Percentiles rank a stretch among this genome's conserved stretches.
phyloP scores from a whole-genome alignment of 1,140 invertebrate species.

The Anoplolepis gracilipes region DNA sequence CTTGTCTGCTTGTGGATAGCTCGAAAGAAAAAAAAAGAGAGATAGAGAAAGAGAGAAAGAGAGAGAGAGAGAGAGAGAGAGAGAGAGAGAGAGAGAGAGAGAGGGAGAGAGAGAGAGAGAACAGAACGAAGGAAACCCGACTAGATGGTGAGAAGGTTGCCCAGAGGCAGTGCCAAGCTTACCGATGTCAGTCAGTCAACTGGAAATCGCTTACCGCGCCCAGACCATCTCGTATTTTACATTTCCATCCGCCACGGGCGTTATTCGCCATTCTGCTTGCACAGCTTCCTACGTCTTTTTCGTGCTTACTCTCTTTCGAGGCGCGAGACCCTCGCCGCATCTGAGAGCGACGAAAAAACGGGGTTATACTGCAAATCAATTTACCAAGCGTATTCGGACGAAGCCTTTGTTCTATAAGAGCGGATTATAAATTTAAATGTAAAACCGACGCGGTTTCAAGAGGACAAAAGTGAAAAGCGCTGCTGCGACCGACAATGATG shows the following conservation, averaged over 20 bases:
- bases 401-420: conserved; percentile 22
- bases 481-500: conserved; percentile 8
- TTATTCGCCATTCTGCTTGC: conserved; percentile 40
- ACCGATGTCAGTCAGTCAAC: conserved; percentile 80
- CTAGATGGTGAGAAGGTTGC: conserved; percentile 63
- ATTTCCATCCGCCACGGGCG: conserved; percentile 58
- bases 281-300: conserved; percentile 41
- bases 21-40: too few species aligned
- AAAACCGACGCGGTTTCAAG: conserved; percentile 60
- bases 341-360: conserved; percentile 23
- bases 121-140: conserved; percentile 47
- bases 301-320: background rate
- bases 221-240: conserved; percentile 77
- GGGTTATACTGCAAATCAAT: conserved; percentile 79
- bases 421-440: conserved; percentile 82
- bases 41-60: background rate
- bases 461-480: conserved; percentile 26
- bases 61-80: background rate
- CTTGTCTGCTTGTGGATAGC: conserved; percentile 29
- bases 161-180: conserved; percentile 66
- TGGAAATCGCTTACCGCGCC: conserved; percentile 81
- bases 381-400: conserved; percentile 73
- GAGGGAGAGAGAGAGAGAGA: background rate
- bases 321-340: conserved; percentile 37
- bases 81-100: too few species aligned